phyloP scores from a whole-genome alignment of 2,888 invertebrate genomes.

The Ceraclea dissimilis region DNA sequence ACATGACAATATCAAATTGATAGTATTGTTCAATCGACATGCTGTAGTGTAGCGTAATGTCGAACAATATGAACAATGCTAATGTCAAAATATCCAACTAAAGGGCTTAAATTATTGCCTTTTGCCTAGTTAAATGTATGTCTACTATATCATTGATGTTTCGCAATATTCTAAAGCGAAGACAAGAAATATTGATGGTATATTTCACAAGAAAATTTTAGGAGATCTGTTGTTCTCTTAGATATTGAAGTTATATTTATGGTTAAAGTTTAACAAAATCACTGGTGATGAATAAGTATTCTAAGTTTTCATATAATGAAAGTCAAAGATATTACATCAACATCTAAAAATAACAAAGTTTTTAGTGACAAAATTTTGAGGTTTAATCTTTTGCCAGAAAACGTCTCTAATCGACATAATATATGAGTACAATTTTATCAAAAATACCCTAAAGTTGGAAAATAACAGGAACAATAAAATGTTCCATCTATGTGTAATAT shows the following conservation, averaged over 20 bases:
- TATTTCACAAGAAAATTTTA: slow-evolving; percentile 9
- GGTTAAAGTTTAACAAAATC: neutral
- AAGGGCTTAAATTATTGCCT: neutral
- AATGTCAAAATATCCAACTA: neutral
- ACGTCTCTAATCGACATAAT: too few species aligned
- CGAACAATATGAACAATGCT: neutral
- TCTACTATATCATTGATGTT: neutral
- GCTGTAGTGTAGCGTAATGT: neutral
- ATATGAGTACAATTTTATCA: too few species aligned
- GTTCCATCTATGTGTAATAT: too few species aligned
- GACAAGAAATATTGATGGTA: slow-evolving; percentile 9
- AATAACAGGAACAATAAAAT: too few species aligned
- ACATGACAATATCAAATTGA: neutral
- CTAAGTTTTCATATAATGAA: too few species aligned
- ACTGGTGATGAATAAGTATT: too few species aligned
- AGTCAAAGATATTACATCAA: too few species aligned
- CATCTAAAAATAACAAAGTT: too few species aligned
- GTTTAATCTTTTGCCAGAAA: too few species aligned
- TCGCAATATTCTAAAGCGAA: slow-evolving; percentile 12
- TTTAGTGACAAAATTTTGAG: too few species aligned
- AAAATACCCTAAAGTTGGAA: too few species aligned
- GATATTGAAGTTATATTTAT: neutral
- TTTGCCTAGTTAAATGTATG: neutral
- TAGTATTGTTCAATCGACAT: neutral
- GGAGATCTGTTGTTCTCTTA: slow-evolving; percentile 13